Conservation (phyloP, 1,140 invertebrate genomes). For the Drosophila varians region DNA sequence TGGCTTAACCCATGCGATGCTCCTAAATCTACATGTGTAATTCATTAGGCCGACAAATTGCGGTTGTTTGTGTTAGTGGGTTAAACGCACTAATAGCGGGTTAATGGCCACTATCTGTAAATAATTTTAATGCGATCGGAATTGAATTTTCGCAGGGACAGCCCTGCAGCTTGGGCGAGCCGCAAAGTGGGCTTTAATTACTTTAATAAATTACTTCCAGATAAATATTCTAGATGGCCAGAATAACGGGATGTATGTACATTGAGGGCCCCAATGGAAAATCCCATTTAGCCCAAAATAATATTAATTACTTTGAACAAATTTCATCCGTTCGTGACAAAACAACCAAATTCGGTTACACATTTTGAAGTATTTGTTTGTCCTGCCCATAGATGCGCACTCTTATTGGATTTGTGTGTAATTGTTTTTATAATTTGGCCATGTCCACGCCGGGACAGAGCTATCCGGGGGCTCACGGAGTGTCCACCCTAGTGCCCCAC, state of each 20-base stretch:
- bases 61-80: conserved; percentile 29
- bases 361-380: conserved; percentile 19
- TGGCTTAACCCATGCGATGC: conserved; percentile 2
- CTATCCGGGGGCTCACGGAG: not conserved
- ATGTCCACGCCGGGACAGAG: not conserved
- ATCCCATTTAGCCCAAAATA: not conserved
- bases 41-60: conserved; percentile 34
- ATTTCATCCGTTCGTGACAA: conserved; percentile 5
- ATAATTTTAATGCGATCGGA: conserved; percentile 19
- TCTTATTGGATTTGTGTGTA: conserved; percentile 52
- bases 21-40: conserved; percentile 11
- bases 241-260: not conserved
- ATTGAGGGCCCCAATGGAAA: too few relatives aligned
- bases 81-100: conserved; percentile 11
- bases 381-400: conserved; percentile 5
- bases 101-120: conserved; percentile 34
- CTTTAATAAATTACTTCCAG: conserved; percentile 1
- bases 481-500: not conserved
- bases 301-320: not conserved
- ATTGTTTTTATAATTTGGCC: conserved; percentile 73
- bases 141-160: conserved; percentile 1
- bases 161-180: not conserved
- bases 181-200: conserved; percentile 4
- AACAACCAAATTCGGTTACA: conserved; percentile 5
- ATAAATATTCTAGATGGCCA: not conserved